A percentile compares a stretch with the other conserved stretches of the same genome.
These are phyloP conservation scores for Caenorhabditis angaria DNA, from an alignment of 2,888 invertebrate species.

Conservation along the genomic window DNA sequence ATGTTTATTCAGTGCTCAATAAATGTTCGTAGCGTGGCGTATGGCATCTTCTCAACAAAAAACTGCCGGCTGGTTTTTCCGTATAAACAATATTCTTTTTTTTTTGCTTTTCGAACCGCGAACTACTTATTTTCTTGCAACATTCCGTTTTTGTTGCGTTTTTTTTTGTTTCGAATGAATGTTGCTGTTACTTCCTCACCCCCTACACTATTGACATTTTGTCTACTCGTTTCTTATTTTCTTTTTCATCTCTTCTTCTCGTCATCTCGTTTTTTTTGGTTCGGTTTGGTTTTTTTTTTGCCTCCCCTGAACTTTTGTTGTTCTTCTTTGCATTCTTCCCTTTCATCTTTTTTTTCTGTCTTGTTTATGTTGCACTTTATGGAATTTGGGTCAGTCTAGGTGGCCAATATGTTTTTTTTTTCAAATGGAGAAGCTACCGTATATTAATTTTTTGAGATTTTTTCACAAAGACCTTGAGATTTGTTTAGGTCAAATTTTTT, in stretches of 20 bases:
- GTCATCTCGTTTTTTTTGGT: slow-evolving; percentile 22
- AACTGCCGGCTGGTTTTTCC: slow-evolving; percentile 5
- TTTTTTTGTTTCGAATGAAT: background rate
- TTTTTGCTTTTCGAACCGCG: slow-evolving; percentile 8
- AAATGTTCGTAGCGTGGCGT: slow-evolving; percentile 37
- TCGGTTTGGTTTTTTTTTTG: slow-evolving; percentile 23
- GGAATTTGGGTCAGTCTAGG: background rate
- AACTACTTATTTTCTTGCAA: slow-evolving; percentile 5
- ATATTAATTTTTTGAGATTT: no score
- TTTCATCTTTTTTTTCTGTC: slow-evolving; percentile 26
- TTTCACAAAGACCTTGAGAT: no score
- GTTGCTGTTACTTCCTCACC: slow-evolving; percentile 13
- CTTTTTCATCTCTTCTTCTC: slow-evolving; percentile 17
- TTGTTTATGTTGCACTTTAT: slow-evolving; percentile 16
- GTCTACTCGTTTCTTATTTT: slow-evolving; percentile 5
- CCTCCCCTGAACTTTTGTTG: slow-evolving; percentile 28
- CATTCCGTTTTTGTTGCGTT: slow-evolving; percentile 2
- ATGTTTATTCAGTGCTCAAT: slow-evolving; percentile 48
- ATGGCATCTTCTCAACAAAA: background rate
- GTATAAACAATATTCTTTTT: slow-evolving; percentile 20
- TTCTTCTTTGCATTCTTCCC: slow-evolving; percentile 23
- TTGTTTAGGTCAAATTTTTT: no score
- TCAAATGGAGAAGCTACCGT: no score
- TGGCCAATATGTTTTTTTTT: no score
- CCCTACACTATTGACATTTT: slow-evolving; percentile 25